A percentile compares a stretch with the other conserved stretches of the same genome.
Evolutionary conservation across 1,140 invertebrate genomes (phyloP).

Genomic region (Drosophila eugracilis): DNA sequence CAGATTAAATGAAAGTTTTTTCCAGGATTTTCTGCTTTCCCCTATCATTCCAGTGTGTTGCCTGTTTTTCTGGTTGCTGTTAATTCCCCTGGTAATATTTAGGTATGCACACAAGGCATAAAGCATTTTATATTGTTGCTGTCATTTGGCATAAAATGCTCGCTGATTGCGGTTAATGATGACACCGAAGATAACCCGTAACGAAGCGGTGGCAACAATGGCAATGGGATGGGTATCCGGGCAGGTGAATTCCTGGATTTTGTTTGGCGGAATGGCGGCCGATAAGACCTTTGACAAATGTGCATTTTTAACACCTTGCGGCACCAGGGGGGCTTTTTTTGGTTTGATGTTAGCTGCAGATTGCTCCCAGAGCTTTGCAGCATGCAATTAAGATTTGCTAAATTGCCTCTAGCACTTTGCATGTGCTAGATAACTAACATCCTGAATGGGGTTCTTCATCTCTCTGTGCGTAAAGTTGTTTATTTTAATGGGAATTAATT

Average conservation of each 20-base stretch:
- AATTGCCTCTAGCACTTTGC: slow-evolving; percentile 9
- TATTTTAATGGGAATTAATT: background rate
- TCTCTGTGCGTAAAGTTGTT: background rate
- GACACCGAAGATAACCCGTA: slow-evolving; percentile 64
- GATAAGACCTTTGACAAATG: slow-evolving; percentile 59
- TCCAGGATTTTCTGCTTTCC: no score
- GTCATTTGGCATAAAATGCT: slow-evolving; percentile 66
- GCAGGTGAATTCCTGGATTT: slow-evolving; percentile 6
- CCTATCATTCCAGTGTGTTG: slow-evolving; percentile 19
- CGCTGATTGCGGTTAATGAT: slow-evolving; percentile 80
- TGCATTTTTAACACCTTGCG: slow-evolving; percentile 56
- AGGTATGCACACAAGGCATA: slow-evolving; percentile 56
- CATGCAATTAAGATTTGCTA: slow-evolving; percentile 50
- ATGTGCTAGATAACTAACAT: background rate
- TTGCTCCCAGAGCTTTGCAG: slow-evolving; percentile 7
- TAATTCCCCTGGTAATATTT: slow-evolving; percentile 59
- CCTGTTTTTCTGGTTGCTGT: slow-evolving; percentile 27
- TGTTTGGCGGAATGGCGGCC: slow-evolving; percentile 6
- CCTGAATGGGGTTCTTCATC: background rate
- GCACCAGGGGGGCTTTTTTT: slow-evolving; percentile 7
- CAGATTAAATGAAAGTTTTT: slow-evolving; percentile 77
- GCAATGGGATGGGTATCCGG: background rate
- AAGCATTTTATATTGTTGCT: slow-evolving; percentile 66
- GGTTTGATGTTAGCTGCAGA: slow-evolving; percentile 26
- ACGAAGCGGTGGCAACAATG: slow-evolving; percentile 19